Evolutionary conservation across 2,113 vertebrate species (phyloP).

Genomic region (Larimichthys crocea): DNA sequence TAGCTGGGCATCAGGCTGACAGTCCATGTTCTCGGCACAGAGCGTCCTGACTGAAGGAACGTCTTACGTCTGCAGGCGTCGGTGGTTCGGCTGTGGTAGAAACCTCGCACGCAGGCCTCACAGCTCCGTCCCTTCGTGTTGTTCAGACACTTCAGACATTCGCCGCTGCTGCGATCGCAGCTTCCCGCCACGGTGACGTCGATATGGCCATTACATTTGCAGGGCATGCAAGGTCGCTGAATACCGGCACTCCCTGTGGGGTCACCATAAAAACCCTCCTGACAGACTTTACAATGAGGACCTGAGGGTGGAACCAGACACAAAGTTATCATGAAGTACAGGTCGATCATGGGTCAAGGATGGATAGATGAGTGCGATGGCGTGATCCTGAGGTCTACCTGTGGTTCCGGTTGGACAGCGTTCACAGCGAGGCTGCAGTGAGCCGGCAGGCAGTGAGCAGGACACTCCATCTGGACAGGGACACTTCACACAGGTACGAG

Average conservation of each 20-base stretch:
- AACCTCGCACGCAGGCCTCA: slow-evolving; percentile 86
- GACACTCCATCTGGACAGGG: slow-evolving; percentile 84
- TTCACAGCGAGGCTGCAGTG: slow-evolving; percentile 82
- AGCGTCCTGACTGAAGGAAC: neutral
- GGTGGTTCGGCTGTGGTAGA: slow-evolving; percentile 79
- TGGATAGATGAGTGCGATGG: neutral
- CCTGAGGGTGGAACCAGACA: slow-evolving; percentile 77
- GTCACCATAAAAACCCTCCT: slow-evolving; percentile 89
- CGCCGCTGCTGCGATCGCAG: slow-evolving; percentile 86
- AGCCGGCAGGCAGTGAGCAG: slow-evolving; percentile 81
- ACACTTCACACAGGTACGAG: slow-evolving; percentile 81
- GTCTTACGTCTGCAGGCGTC: slow-evolving; percentile 84
- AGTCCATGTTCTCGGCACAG: neutral
- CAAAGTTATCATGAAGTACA: too few species aligned
- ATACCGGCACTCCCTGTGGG: slow-evolving; percentile 78
- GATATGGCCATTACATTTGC: slow-evolving; percentile 86
- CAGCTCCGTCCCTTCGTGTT: slow-evolving; percentile 87
- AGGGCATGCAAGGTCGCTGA: slow-evolving; percentile 83
- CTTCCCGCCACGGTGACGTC: slow-evolving; percentile 83
- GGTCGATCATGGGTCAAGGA: too few species aligned
- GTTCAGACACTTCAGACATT: slow-evolving; percentile 90
- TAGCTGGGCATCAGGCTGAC: neutral
- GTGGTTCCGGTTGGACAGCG: slow-evolving; percentile 86
- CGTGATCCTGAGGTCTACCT: slow-evolving; percentile 77
- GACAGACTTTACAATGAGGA: slow-evolving; percentile 87